phyloP scores from a whole-genome alignment of 2,888 invertebrate genomes.

The Microdon myrmicae region DNA sequence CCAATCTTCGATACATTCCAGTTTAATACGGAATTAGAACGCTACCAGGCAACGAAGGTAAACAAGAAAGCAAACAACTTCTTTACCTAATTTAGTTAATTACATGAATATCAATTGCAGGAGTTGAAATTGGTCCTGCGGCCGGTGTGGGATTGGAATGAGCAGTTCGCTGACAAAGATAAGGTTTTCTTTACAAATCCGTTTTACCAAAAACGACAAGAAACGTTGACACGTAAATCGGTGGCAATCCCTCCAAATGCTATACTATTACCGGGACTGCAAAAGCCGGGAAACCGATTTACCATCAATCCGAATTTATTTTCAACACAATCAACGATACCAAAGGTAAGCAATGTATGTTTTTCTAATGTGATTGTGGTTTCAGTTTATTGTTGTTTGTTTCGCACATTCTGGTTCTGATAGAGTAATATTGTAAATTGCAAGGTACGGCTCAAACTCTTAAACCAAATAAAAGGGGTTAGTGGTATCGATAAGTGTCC shows the following conservation, averaged over 20 bases:
- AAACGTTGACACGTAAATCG: conserved; percentile 59
- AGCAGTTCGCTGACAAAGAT: conserved; percentile 86
- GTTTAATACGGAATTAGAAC: conserved; percentile 85
- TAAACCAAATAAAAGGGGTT: background rate
- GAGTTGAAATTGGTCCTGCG: conserved; percentile 71
- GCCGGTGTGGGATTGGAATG: conserved; percentile 91
- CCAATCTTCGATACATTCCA: conserved; percentile 93
- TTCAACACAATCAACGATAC: conserved; percentile 62
- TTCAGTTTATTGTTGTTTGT: too few relatives aligned
- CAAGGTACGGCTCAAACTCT: too few relatives aligned
- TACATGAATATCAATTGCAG: conserved; percentile 18
- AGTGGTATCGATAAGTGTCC: too few relatives aligned
- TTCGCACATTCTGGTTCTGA: too few relatives aligned
- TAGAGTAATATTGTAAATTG: too few relatives aligned
- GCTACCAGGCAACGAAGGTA: conserved; percentile 71
- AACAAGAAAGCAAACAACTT: conserved; percentile 68
- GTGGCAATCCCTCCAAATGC: conserved; percentile 60
- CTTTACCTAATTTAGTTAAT: background rate
- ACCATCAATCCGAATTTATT: conserved; percentile 62
- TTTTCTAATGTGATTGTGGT: too few relatives aligned
- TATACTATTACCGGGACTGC: conserved; percentile 58
- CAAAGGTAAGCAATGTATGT: conserved; percentile 53
- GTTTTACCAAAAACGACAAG: conserved; percentile 70
- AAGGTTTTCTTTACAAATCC: conserved; percentile 87
- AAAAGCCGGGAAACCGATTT: conserved; percentile 55